phyloP scores from a whole-genome alignment of 2,888 invertebrate genomes.

The Ryuthela nishihirai region DNA sequence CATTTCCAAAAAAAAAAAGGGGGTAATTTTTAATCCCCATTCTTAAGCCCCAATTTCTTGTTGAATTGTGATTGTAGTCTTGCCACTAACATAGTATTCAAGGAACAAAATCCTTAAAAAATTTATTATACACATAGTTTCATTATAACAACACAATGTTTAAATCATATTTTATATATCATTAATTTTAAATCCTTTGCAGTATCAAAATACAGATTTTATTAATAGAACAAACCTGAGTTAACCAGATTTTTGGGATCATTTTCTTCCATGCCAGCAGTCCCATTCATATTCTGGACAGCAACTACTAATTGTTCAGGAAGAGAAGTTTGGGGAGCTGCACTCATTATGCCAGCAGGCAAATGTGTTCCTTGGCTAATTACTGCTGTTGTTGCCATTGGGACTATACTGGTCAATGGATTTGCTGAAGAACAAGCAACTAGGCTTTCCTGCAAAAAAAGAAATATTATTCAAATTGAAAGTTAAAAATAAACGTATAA shows the following conservation, averaged over 20 bases:
- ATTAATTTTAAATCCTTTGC: no score
- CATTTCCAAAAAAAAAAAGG: no score
- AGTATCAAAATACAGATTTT: neutral
- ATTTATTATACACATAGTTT: no score
- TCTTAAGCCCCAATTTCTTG: no score
- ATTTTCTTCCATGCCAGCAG: conserved; percentile 26
- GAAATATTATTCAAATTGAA: neutral
- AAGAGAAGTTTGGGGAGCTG: conserved; percentile 31
- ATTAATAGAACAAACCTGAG: conserved; percentile 17
- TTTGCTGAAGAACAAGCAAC: conserved; percentile 25
- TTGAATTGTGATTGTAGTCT: no score
- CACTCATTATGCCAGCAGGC: conserved; percentile 34
- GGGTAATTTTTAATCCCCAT: no score
- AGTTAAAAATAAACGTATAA: neutral
- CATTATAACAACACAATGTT: neutral
- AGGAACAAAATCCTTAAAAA: no score
- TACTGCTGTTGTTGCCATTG: conserved; percentile 30
- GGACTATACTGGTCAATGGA: conserved; percentile 21
- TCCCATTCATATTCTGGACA: conserved; percentile 37
- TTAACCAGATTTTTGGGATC: conserved; percentile 23
- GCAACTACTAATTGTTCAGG: conserved; percentile 38
- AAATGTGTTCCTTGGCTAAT: conserved; percentile 33
- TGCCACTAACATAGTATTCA: no score
- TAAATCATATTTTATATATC: no score
- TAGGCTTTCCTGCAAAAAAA: conserved; percentile 21